Base-by-base conservation (phyloP, 2,797 vertebrate genomes). In the Anisognathus igniventris region DNA sequence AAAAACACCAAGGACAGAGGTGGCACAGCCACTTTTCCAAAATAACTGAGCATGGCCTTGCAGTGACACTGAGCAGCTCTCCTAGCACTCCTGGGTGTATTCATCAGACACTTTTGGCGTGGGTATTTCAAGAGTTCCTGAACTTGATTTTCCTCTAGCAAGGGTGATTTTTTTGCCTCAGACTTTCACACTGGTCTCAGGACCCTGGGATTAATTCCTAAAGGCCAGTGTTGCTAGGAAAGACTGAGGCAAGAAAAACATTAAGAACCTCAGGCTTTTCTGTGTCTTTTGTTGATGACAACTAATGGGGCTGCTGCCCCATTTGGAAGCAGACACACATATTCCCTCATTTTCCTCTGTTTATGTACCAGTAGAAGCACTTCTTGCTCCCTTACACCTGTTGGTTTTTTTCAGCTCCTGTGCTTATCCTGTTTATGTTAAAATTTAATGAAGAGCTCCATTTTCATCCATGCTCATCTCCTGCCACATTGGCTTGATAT, bases 21-120 rank as follows among this genome's bases (percentile, higher is more conserved):
- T 30, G 57, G 14, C n/a, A 70, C 1, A 3, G 17, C 4, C 42
- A 33, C 17, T n/a, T 64, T 64, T 17, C 28, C 39, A 14, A 51
- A 24, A 20, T 7, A 27, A 10, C 22, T 2, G 50, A 39, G 5
- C 24, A 11, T 9, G 37, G 37, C 12, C 57, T 64, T 0, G 0
- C n/a, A 51, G 5, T 20, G 48, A 25, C 30, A 23, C 28, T 39
- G 57, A 57, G 44, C 17, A 70, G 9, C 20, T 57, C 37, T 57
- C 33, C 30, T 39, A 15, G 21, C 18, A 7, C 30, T 30, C 37
- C 16, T 31, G 39, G n/a, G 7, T 4, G 12, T 31, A 4, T 58
- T 31, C 30, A 31, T 27, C 51, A 51, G 18, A 48, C 9, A 50
- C 24, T 35, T 14, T 0, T 40, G 37, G 12, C 0, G 1, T 39